Evolutionary conservation across 2,797 vertebrate genomes (phyloP), one percentile per base, ranked within the genome.

Genomic region (Paedocypris micromegethes): DNA sequence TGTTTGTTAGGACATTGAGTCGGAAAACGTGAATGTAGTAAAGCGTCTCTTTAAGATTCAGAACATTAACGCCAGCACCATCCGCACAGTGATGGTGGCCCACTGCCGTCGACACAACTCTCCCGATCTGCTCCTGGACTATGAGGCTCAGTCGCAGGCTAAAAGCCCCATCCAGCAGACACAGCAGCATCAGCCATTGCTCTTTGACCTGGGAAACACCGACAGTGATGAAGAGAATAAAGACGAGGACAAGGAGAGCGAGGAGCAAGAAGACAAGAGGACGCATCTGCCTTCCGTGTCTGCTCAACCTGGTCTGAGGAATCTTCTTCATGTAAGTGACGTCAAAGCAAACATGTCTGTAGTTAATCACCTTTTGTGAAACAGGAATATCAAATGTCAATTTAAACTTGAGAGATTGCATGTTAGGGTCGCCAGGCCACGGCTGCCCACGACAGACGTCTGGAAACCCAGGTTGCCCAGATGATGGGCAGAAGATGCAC

Each of bases 31-130:
- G 55, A 98, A 99, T 0, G 96, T 99, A 37, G 95, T 99, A 44
- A 98, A 98, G 82, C 91, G 95, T 43, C 92, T 99, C 37, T 98
- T 98, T 78, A 97, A 98, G 83, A 94, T 99, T 81, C 97, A 98
- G 87, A 99, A 99, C 84, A 80, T 96, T 70, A 99, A 98, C 0
- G 95, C 94, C 81, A 99, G 96, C 88, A 96, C 93, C 56, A 93
- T 98, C 78, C 94, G 97, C 62, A 97, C 94, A 0, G 94, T 98
- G 69, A 97, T 98, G 94, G 95, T 98, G 80, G 97, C 95, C 0
- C 94, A 97, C 88, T 95, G 94, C 77, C 89, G 89, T 66, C 92
- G 93, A 0, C 94, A 96, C 0, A 89, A 95, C 77, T 88, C 81
- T 60, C 93, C 97, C 0, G 94, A 95, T 78, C 82, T 96, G 66